These are phyloP conservation scores for Elgaria multicarinata DNA, from an alignment of 2,113 vertebrate species.

Conservation along the genomic window DNA sequence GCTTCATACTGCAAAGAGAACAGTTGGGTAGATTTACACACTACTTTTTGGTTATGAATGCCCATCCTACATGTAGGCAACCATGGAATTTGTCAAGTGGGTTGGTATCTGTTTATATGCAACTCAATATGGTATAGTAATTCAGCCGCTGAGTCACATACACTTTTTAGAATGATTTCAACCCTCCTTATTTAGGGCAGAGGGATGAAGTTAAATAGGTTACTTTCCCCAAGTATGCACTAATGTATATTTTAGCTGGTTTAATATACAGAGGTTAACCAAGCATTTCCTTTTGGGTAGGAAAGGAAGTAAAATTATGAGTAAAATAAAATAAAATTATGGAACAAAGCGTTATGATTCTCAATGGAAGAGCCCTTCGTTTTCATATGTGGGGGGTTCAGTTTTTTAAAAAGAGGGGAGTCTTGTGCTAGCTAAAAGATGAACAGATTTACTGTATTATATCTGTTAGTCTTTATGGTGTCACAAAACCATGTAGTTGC, in stretches of 20 bases:
- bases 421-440: not conserved
- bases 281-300: not conserved
- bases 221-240: not conserved
- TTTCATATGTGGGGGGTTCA: not conserved
- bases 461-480: not conserved
- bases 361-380: not conserved
- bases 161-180: slow-evolving; percentile 13
- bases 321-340: not conserved
- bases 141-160: not conserved
- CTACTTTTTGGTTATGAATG: slow-evolving; percentile 8
- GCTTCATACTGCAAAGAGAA: not conserved
- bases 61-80: not conserved
- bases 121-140: slow-evolving; percentile 1
- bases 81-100: not conserved
- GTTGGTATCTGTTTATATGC: slow-evolving; percentile 9
- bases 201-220: not conserved
- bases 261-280: slow-evolving; percentile 15
- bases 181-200: not conserved
- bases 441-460: not conserved
- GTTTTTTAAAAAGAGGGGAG: not conserved
- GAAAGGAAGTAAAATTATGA: not conserved
- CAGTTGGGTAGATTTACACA: slow-evolving; percentile 3
- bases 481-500: not conserved
- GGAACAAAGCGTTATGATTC: not conserved
- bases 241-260: not conserved